Conservation (phyloP, 2,888 invertebrate genomes). For the Cryptosula pallasiana region DNA sequence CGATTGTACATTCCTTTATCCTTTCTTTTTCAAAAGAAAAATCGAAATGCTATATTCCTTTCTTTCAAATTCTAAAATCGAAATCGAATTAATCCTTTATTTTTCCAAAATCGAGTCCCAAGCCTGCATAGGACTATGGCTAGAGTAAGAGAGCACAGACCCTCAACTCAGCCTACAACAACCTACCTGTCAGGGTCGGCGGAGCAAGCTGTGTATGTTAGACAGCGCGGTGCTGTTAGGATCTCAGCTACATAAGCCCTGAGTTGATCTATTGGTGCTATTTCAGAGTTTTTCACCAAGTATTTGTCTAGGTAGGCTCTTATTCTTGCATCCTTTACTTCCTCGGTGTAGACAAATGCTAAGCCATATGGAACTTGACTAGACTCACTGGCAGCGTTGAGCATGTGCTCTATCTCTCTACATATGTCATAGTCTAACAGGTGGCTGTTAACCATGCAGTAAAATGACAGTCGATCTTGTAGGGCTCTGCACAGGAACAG, state of each 20-base stretch:
- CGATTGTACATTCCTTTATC: too few relatives aligned
- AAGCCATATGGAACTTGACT: background rate
- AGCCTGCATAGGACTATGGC: too few relatives aligned
- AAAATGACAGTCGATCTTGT: slow-evolving; percentile 27
- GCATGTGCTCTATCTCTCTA: slow-evolving; percentile 14
- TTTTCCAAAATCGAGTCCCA: too few relatives aligned
- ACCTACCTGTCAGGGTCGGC: slow-evolving; percentile 12
- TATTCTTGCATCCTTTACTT: slow-evolving; percentile 11
- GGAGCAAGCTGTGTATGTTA: background rate
- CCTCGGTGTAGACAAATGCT: slow-evolving; percentile 1
- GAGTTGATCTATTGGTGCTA: background rate
- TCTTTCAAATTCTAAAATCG: too few relatives aligned
- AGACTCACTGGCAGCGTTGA: background rate
- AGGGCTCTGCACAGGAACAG: slow-evolving; percentile 22
- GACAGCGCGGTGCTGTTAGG: background rate
- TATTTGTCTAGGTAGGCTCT: slow-evolving; percentile 6
- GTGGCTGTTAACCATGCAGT: slow-evolving; percentile 39
- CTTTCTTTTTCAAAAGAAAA: too few relatives aligned
- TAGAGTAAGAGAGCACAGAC: too few relatives aligned
- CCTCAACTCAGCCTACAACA: too few relatives aligned
- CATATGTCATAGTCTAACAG: slow-evolving; percentile 37
- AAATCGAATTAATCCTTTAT: too few relatives aligned
- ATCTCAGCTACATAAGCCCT: background rate
- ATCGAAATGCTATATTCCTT: too few relatives aligned
- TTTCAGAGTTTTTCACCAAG: background rate